Percentiles rank a stretch among this genome's conserved stretches.
Conservation (phyloP, 1,140 invertebrate species). For the Helicorthomorpha holstii region DNA sequence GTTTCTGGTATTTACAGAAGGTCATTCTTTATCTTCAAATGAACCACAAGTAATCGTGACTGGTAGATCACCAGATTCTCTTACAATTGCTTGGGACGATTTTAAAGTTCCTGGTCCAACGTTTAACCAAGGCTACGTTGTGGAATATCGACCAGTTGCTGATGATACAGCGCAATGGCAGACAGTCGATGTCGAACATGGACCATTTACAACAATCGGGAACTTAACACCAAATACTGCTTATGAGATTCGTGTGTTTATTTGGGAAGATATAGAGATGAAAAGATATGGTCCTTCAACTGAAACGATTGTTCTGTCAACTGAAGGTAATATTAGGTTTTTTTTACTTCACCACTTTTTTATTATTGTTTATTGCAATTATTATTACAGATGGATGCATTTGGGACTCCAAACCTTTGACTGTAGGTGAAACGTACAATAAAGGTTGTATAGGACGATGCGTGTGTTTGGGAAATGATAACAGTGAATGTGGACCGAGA, state of each 20-base stretch:
- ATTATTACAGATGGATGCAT: slow-evolving; percentile 20
- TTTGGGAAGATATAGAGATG: slow-evolving; percentile 17
- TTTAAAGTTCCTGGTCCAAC: slow-evolving; percentile 17
- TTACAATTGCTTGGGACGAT: slow-evolving; percentile 26
- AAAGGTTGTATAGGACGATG: slow-evolving; percentile 17
- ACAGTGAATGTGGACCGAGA: slow-evolving; percentile 11
- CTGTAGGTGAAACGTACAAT: slow-evolving; percentile 16
- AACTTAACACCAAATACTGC: slow-evolving; percentile 16
- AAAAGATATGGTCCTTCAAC: slow-evolving; percentile 14
- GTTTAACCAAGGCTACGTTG: slow-evolving; percentile 16
- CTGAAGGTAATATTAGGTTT: slow-evolving; percentile 15
- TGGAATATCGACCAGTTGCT: slow-evolving; percentile 11
- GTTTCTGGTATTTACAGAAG: not conserved
- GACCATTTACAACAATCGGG: slow-evolving; percentile 15
- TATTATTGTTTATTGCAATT: not conserved
- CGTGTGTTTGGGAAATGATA: slow-evolving; percentile 13
- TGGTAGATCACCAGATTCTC: slow-evolving; percentile 13
- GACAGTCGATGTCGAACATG: slow-evolving; percentile 14
- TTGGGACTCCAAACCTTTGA: slow-evolving; percentile 19
- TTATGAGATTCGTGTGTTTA: slow-evolving; percentile 20
- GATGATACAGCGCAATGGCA: not conserved
- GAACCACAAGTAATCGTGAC: slow-evolving; percentile 22
- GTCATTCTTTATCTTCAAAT: not conserved
- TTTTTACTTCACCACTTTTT: not conserved
- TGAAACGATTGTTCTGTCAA: slow-evolving; percentile 18